Evolutionary conservation across 2,888 invertebrate species (phyloP), one percentile per base, ranked within the genome.

Genomic region (Agrilus biguttatus): DNA sequence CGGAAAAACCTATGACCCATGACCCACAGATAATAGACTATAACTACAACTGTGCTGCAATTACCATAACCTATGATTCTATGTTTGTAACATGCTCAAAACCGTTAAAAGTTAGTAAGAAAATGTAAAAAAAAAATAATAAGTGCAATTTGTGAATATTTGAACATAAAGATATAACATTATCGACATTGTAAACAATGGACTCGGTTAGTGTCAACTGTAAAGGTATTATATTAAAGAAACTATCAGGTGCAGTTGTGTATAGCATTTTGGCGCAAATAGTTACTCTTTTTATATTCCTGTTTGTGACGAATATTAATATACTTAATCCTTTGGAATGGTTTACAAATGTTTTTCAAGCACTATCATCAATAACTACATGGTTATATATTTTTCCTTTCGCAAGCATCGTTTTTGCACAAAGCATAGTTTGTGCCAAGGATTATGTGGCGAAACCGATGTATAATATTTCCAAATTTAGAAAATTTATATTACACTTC

Each of bases 401-500:
- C 14, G 68, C 73, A 10, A 58, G 70, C 21, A 72, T 81, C 1
- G 76, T 82, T 8, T 74, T 80, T 46, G 69, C 80, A 6, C 83
- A 83, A 65, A 80, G 83, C n/a, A 68, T 82, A 35, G 70, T 81
- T 33, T 77, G 80, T 55, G 80, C 80, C 37, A 81, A 79, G 56
- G 78, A 77, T 49, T 81, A 82, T 52, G 69, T 83, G 19, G 66
- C 71, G 14, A 73, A 74, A 39, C 65, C 73, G 33, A 69, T 71
- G 0, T 82, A 78, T 53, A 72, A 74, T 47, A 71, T 75, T 34
- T 82, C 78, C 12, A 72, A 85, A 53, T 82, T 83, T 53, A 71
- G 72, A 3, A 78, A 77, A 66, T 67, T 84, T 40, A 56, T 77
- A 32, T 72, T 73, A 33, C 68, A 78, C 51, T 76, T 80, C 51